phyloP scores from a whole-genome alignment of 2,113 vertebrate species.

The Hippocampus barbouri region DNA sequence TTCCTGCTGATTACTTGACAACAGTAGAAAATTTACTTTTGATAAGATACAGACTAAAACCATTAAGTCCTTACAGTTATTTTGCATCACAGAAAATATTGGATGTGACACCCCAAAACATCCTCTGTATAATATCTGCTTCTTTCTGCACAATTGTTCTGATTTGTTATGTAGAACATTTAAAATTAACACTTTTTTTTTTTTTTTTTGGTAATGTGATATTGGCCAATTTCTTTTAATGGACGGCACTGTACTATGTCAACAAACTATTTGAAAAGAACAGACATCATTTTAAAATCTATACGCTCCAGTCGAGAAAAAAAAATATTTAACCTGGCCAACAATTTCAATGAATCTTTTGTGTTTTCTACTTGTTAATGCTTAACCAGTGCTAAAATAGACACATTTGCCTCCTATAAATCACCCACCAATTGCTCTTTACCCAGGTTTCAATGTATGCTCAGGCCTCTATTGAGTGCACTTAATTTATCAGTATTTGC shows the following conservation, averaged over 20 bases:
- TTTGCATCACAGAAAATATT: not conserved
- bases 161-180: not conserved
- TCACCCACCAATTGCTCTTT: slow-evolving; percentile 22
- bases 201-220: not conserved
- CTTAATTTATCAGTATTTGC: slow-evolving; percentile 33
- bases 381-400: slow-evolving; percentile 50
- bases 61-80: not conserved
- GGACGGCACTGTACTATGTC: slow-evolving; percentile 27
- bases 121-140: not conserved
- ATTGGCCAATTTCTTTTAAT: not conserved
- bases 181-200: not conserved
- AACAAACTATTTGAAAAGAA: slow-evolving; percentile 17
- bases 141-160: not conserved
- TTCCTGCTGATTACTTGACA: slow-evolving; percentile 35
- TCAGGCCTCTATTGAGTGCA: slow-evolving; percentile 32
- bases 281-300: slow-evolving; percentile 21
- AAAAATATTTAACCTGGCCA: slow-evolving; percentile 19
- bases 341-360: slow-evolving; percentile 41
- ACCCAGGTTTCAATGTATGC: slow-evolving; percentile 26
- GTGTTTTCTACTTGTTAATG: slow-evolving; percentile 40
- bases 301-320: slow-evolving; percentile 14
- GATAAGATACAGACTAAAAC: slow-evolving; percentile 57
- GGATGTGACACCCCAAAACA: not conserved
- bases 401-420: slow-evolving; percentile 44
- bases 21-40: slow-evolving; percentile 35